Evolutionary conservation across 2,113 vertebrate species (phyloP).

Genomic region (Thryonomys swinderianus): DNA sequence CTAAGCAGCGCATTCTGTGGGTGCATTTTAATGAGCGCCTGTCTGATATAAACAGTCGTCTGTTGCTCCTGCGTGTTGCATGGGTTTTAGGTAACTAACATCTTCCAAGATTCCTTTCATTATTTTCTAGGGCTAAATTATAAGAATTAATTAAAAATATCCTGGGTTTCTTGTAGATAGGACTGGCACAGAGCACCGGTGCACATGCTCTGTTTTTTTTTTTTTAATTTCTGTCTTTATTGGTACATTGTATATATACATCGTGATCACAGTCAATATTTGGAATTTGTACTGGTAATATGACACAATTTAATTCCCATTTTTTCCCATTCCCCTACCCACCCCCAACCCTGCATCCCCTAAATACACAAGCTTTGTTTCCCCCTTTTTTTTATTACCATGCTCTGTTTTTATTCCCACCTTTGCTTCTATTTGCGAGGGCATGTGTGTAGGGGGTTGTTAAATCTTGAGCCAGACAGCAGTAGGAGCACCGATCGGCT

Average conservation of each 20-base stretch:
- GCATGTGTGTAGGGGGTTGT: conserved; percentile 63
- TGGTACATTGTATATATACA: too few species aligned
- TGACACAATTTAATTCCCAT: too few species aligned
- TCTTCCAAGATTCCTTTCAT: not conserved
- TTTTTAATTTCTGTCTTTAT: too few species aligned
- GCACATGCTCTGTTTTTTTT: conserved; percentile 13
- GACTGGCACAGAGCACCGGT: not conserved
- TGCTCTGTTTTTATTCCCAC: not conserved
- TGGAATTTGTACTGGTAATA: too few species aligned
- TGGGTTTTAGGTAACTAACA: not conserved
- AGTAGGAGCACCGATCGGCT: conserved; percentile 62
- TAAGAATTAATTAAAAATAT: conserved; percentile 22
- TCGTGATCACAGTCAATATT: too few species aligned
- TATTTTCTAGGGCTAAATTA: conserved; percentile 2
- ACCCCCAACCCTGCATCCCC: too few species aligned
- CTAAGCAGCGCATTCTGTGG: not conserved
- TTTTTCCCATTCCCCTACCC: too few species aligned
- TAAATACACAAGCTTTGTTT: too few species aligned
- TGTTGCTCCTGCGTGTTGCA: not conserved
- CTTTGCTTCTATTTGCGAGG: conserved; percentile 37
- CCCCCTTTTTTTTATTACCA: too few species aligned
- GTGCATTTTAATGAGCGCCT: not conserved
- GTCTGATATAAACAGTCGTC: not conserved
- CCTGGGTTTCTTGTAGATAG: not conserved
- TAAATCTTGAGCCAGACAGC: conserved; percentile 67